Conservation (phyloP, 1,140 invertebrate species). For the Aphelenchoides besseyi region DNA sequence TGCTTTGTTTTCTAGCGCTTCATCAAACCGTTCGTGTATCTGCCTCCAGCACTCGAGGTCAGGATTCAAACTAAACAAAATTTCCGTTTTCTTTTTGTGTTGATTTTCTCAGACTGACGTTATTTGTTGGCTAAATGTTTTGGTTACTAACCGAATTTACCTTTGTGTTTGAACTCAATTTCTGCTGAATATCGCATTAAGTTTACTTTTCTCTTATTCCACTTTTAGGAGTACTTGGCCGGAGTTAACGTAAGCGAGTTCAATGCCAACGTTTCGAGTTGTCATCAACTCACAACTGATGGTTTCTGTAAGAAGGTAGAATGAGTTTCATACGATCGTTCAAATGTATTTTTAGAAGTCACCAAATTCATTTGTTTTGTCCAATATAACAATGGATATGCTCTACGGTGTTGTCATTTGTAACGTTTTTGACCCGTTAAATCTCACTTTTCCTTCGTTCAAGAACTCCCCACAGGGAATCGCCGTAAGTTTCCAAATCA, state of each 20-base stretch:
- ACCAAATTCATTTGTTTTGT: conserved; percentile 41
- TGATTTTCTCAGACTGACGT: too few species aligned
- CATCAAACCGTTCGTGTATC: conserved; percentile 1
- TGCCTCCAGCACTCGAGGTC: not conserved
- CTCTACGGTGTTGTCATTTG: conserved; percentile 58
- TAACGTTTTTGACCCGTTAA: conserved; percentile 47
- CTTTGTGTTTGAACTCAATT: too few species aligned
- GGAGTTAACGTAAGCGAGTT: conserved; percentile 56
- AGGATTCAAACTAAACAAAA: conserved; percentile 12
- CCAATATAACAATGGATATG: conserved; percentile 41
- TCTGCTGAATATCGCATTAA: too few species aligned
- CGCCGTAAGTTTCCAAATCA: too few species aligned
- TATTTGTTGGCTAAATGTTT: too few species aligned
- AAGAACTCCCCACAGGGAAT: conserved; percentile 25
- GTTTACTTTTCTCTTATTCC: not conserved
- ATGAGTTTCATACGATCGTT: not conserved
- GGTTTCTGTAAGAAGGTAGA: conserved; percentile 43
- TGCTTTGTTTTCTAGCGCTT: conserved; percentile 18
- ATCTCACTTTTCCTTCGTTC: conserved; percentile 45
- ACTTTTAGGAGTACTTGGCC: conserved; percentile 38
- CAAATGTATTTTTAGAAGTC: conserved; percentile 9
- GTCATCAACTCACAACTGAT: conserved; percentile 34
- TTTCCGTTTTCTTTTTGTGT: not conserved
- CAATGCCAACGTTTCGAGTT: conserved; percentile 43
- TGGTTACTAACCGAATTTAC: too few species aligned